Percentiles rank a stretch among this genome's conserved stretches.
phyloP scores from a whole-genome alignment of 2,113 vertebrate species.

The Acrocephalus kingi region DNA sequence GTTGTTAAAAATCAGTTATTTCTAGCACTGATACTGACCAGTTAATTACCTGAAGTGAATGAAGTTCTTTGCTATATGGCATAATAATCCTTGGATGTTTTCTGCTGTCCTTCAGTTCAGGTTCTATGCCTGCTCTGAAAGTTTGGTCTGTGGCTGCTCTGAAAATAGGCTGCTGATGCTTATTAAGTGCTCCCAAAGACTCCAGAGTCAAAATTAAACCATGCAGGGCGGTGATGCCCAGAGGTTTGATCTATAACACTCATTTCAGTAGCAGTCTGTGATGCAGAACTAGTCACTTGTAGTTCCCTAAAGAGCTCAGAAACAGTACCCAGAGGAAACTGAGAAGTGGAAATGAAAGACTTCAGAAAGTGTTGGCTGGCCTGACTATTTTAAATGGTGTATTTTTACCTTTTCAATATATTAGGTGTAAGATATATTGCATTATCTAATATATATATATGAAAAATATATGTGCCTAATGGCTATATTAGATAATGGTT shows the following conservation, averaged over 20 bases:
- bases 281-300: not conserved
- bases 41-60: not conserved
- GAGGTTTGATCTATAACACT: not conserved
- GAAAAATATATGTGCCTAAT: not conserved
- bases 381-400: not conserved
- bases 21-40: not conserved
- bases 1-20: not conserved
- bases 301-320: slow-evolving; percentile 30
- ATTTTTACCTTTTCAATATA: not conserved
- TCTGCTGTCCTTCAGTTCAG: not conserved
- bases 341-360: not conserved
- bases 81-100: not conserved
- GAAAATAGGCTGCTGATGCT: not conserved
- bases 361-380: not conserved
- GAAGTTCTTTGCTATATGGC: not conserved
- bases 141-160: not conserved
- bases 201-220: not conserved
- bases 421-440: not conserved
- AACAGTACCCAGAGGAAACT: not conserved
- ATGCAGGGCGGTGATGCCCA: not conserved
- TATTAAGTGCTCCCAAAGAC: not conserved
- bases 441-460: not conserved
- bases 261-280: not conserved
- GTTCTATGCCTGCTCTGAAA: not conserved
- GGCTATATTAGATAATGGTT: not conserved